Conservation (phyloP, 2,113 vertebrate species). For the Polypterus bichir region DNA sequence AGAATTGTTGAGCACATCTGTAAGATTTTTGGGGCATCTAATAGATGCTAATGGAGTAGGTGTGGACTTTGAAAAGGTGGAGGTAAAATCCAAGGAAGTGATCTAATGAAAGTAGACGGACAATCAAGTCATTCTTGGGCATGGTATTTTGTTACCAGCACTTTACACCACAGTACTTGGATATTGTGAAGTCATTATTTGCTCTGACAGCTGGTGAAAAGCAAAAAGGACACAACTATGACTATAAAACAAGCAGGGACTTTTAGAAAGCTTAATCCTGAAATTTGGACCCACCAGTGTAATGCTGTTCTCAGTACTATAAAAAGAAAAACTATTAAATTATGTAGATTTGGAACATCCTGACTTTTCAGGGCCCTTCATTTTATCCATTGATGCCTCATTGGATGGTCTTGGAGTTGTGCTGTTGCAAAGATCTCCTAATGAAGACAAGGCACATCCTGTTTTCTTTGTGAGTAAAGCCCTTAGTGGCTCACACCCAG, state of each 20-base stretch:
- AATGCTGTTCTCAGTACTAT: neutral
- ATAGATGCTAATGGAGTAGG: neutral
- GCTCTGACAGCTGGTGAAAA: neutral
- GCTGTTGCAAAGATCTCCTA: neutral
- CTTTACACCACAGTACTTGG: neutral
- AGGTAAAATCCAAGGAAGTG: neutral
- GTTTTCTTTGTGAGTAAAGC: too few relatives aligned
- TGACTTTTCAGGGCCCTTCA: neutral
- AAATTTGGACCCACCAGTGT: neutral
- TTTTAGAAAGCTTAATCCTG: too few relatives aligned
- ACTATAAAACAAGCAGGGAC: too few relatives aligned
- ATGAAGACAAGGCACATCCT: too few relatives aligned
- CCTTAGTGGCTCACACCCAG: too few relatives aligned
- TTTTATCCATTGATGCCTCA: neutral
- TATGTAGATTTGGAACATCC: neutral
- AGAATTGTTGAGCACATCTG: neutral
- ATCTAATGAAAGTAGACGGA: neutral
- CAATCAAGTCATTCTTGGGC: neutral
- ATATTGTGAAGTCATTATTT: neutral
- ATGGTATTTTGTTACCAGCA: constrained; percentile 6
- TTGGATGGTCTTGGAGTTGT: neutral
- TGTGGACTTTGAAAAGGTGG: neutral
- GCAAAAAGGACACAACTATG: neutral
- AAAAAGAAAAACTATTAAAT: neutral
- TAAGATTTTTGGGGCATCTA: neutral